These are phyloP conservation scores for Micromys minutus DNA, from an alignment of 2,113 vertebrate genomes.

Conservation along the genomic window DNA sequence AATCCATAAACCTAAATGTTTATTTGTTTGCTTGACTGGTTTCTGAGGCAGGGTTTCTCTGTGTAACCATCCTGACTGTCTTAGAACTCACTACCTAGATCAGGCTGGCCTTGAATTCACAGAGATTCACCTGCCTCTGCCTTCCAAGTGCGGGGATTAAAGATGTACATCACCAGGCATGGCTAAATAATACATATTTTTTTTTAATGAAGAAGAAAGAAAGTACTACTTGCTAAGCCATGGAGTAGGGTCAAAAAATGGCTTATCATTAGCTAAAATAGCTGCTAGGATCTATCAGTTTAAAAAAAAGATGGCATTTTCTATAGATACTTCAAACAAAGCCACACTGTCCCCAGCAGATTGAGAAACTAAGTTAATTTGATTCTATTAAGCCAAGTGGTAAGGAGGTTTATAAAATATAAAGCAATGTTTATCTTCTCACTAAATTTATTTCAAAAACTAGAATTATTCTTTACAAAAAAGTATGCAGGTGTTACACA, in stretches of 20 bases:
- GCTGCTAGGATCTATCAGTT: background rate
- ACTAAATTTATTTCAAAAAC: slow-evolving; percentile 31
- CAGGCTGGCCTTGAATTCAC: background rate
- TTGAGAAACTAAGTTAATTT: background rate
- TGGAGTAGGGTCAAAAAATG: background rate
- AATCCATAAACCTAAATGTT: background rate
- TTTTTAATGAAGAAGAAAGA: background rate
- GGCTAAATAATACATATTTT: background rate
- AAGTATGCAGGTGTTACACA: background rate
- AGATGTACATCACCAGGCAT: background rate
- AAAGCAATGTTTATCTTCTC: slow-evolving; percentile 12
- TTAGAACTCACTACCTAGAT: background rate
- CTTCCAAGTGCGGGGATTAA: background rate
- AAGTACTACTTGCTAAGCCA: background rate
- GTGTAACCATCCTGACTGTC: background rate
- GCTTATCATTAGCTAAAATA: background rate
- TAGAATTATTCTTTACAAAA: background rate
- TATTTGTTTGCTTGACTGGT: background rate
- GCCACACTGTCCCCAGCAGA: background rate
- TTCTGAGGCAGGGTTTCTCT: background rate
- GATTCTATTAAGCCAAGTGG: background rate
- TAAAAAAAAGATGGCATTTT: background rate
- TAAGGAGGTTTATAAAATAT: slow-evolving; percentile 36
- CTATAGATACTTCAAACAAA: slow-evolving; percentile 20
- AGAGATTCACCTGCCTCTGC: background rate